A percentile compares a stretch with the other conserved stretches of the same genome.
Evolutionary conservation across 2,113 vertebrate genomes (phyloP).

Genomic region (Erythrolamprus reginae): DNA sequence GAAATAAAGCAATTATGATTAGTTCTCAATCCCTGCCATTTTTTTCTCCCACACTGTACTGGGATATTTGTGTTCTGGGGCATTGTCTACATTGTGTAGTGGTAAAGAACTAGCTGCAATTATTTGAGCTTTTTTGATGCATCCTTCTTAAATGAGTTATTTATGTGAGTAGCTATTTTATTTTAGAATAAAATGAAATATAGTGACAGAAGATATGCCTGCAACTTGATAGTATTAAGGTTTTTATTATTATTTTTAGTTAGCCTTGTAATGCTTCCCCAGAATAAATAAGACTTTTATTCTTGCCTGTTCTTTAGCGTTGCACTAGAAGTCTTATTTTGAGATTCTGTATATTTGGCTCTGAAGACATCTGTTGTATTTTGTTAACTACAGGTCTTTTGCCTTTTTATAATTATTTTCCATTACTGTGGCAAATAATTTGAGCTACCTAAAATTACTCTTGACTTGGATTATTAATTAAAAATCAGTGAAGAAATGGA

Average conservation of each 20-base stretch:
- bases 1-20: background rate
- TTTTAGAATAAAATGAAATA: background rate
- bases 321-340: conserved; percentile 18
- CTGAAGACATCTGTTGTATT: background rate
- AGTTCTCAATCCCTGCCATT: background rate
- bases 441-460: background rate
- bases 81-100: background rate
- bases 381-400: conserved; percentile 19
- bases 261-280: background rate
- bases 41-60: background rate
- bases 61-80: background rate
- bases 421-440: conserved; percentile 29
- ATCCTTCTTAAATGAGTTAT: background rate
- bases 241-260: background rate
- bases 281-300: background rate
- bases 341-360: conserved; percentile 24
- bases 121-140: background rate
- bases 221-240: background rate
- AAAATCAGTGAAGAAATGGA: background rate
- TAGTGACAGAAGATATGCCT: background rate
- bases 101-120: background rate
- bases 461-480: conserved; percentile 6
- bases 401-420: conserved; percentile 12
- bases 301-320: conserved; percentile 18
- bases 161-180: background rate